Percentiles rank a stretch among this genome's conserved stretches.
phyloP scores from a whole-genome alignment of 2,797 vertebrate species.

The Pseudochirops corinnae region DNA sequence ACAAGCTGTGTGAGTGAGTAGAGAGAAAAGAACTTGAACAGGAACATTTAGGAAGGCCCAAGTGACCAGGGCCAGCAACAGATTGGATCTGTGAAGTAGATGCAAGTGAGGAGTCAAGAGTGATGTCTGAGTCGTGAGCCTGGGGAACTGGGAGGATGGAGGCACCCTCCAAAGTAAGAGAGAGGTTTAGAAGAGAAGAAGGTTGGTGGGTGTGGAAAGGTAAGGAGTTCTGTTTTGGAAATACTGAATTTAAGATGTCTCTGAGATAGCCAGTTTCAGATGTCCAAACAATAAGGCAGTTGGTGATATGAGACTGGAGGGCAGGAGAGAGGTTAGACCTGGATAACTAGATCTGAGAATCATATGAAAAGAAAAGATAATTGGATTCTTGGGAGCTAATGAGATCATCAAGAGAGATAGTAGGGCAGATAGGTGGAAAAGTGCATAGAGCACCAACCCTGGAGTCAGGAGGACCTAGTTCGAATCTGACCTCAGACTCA shows the following conservation, averaged over 20 bases:
- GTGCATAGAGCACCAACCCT: not conserved
- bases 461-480: not conserved
- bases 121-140: not conserved
- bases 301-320: not conserved
- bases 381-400: not conserved
- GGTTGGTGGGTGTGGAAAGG: not conserved
- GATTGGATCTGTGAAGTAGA: not conserved
- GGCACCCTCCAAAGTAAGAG: not conserved
- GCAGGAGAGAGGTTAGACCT: not conserved
- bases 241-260: not conserved
- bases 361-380: not conserved
- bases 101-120: not conserved
- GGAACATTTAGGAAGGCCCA: not conserved
- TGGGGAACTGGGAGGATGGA: not conserved
- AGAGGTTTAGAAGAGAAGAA: not conserved
- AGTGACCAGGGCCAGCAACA: not conserved
- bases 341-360: not conserved
- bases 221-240: not conserved
- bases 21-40: not conserved
- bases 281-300: not conserved
- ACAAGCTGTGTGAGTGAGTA: not conserved
- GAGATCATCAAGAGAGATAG: not conserved
- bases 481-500: not conserved
- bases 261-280: not conserved
- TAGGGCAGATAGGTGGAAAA: not conserved